These are phyloP conservation scores for Empis stercorea DNA, from an alignment of 2,888 invertebrate genomes.

Conservation along the genomic window DNA sequence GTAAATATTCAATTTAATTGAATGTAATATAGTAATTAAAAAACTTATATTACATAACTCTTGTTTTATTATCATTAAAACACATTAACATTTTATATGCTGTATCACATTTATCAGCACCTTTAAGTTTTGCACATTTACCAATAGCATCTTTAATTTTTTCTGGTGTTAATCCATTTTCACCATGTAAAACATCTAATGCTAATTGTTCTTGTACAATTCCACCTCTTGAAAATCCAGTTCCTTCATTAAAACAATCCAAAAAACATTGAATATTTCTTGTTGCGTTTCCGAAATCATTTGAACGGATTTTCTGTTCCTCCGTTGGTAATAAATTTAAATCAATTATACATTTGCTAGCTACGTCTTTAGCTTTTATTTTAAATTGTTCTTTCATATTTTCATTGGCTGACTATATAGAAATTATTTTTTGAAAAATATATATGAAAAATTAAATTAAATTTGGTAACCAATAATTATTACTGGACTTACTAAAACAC, in stretches of 20 bases:
- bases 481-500: no score
- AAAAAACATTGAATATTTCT: slow-evolving; percentile 10
- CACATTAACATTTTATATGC: slow-evolving; percentile 3
- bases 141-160: background rate
- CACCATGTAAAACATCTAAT: background rate
- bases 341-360: background rate
- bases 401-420: no score
- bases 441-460: no score
- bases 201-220: background rate
- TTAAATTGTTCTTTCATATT: no score
- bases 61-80: background rate
- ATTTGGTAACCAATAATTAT: no score
- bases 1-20: no score
- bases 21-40: no score
- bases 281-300: background rate
- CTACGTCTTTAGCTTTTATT: background rate
- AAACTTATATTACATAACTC: background rate
- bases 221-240: slow-evolving; percentile 9
- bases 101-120: slow-evolving; percentile 4
- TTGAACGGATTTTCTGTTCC: no score
- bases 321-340: background rate
- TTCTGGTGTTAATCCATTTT: background rate
- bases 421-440: no score
- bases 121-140: background rate
- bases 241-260: slow-evolving; percentile 11